Conservation (phyloP, 2,797 vertebrate genomes). For the Alauda arvensis region DNA sequence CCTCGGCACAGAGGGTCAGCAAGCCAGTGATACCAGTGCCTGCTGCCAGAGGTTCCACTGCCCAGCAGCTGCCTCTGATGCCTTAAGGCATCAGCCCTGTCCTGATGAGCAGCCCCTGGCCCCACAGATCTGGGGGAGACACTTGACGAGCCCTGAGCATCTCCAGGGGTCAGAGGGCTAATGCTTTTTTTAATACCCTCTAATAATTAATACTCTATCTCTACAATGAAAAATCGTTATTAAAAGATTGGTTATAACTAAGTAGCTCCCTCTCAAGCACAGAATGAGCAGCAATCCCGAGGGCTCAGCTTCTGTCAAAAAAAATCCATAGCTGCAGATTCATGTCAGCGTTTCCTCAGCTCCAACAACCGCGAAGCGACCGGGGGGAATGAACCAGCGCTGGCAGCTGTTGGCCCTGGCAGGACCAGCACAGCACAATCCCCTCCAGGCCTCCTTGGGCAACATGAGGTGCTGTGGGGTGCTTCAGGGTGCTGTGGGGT, state of each 20-base stretch:
- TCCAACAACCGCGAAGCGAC: not conserved
- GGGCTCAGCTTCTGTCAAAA: conserved; percentile 44
- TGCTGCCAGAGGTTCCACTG: accelerated
- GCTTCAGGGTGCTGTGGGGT: not conserved
- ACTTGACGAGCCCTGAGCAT: not conserved
- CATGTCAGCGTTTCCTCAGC: not conserved
- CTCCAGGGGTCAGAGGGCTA: not conserved
- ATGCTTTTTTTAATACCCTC: conserved; percentile 35
- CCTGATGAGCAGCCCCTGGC: not conserved
- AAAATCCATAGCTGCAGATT: conserved; percentile 48
- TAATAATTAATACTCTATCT: conserved; percentile 44
- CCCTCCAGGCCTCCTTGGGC: not conserved
- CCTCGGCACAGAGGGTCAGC: accelerated
- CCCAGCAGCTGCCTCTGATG: not conserved
- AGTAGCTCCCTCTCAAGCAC: conserved; percentile 8
- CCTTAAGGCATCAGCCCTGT: not conserved
- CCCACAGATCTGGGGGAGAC: not conserved
- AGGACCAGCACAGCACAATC: not conserved
- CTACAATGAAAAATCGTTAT: conserved; percentile 44
- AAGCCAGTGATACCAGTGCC: accelerated
- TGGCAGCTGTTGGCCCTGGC: accelerated
- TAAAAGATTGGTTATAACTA: conserved; percentile 33
- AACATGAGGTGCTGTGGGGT: not conserved
- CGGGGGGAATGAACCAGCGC: accelerated
- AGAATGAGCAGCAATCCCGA: conserved; percentile 22